Percentiles rank a stretch among this genome's conserved stretches.
Conservation (phyloP, 2,113 vertebrate species). For the Cariama cristata region DNA sequence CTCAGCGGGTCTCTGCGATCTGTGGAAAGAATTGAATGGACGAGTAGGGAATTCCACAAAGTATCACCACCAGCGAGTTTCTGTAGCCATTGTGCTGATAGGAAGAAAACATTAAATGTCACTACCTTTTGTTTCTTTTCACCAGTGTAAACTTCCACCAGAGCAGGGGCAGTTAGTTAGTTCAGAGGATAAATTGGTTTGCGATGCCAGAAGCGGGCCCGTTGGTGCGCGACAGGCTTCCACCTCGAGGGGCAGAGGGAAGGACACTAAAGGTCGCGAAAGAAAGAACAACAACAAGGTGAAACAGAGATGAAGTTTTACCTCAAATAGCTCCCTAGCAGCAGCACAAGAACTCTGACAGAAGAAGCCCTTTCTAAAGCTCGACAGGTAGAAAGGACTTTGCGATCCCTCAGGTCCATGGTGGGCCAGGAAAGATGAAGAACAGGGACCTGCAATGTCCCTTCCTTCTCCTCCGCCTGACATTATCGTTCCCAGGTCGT, state of each 20-base stretch:
- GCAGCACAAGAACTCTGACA: slow-evolving; percentile 10
- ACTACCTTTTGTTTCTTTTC: background rate
- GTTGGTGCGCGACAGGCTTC: background rate
- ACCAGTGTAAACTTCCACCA: background rate
- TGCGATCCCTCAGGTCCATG: background rate
- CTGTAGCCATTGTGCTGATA: background rate
- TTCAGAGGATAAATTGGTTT: background rate
- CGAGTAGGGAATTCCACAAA: background rate
- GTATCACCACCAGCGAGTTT: background rate
- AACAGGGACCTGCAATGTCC: background rate
- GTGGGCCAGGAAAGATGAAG: background rate
- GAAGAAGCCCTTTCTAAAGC: slow-evolving; percentile 43
- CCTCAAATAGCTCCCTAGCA: slow-evolving; percentile 20
- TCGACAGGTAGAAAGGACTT: slow-evolving; percentile 38
- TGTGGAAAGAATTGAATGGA: background rate
- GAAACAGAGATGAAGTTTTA: slow-evolving; percentile 37
- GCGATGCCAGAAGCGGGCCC: background rate
- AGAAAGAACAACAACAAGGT: slow-evolving; percentile 7
- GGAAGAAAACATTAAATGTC: background rate
- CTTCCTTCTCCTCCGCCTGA: background rate
- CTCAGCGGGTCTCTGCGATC: background rate
- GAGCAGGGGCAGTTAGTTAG: background rate
- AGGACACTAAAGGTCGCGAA: slow-evolving; percentile 20
- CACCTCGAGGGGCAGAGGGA: slow-evolving; percentile 1
- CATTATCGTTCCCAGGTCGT: background rate